phyloP scores from a whole-genome alignment of 2,113 vertebrate genomes.

The Brachyistius frenatus region DNA sequence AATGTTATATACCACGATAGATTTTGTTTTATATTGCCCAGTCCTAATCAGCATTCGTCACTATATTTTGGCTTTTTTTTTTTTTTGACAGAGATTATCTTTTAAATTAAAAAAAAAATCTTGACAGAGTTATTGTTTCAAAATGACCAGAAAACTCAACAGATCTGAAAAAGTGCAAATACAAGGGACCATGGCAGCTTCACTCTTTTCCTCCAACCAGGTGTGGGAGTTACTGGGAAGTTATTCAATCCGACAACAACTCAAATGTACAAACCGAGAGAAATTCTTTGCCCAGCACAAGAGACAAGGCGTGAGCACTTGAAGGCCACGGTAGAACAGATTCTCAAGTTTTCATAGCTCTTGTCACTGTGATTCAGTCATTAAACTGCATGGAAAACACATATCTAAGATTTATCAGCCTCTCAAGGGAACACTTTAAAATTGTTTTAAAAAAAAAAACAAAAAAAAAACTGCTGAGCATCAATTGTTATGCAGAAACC shows the following conservation, averaged over 20 bases:
- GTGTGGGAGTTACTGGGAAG: constrained; percentile 4
- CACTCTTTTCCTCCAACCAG: constrained; percentile 1
- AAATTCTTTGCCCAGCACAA: constrained; percentile 13
- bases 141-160: neutral
- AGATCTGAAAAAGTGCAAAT: neutral
- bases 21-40: constrained; percentile 1
- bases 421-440: constrained; percentile 23
- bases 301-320: constrained; percentile 15
- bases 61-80: neutral
- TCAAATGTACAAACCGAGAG: neutral
- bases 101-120: too few relatives aligned
- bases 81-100: neutral
- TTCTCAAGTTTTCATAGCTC: constrained; percentile 24
- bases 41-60: neutral
- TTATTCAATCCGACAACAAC: constrained; percentile 10
- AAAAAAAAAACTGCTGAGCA: constrained; percentile 1
- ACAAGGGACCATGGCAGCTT: neutral
- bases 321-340: constrained; percentile 9
- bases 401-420: constrained; percentile 24
- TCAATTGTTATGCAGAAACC: constrained; percentile 27
- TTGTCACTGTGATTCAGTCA: constrained; percentile 5
- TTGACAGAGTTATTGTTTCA: neutral
- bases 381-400: constrained; percentile 42
- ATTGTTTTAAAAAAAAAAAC: neutral
- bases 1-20: neutral